Conservation (phyloP, 2,113 vertebrate species). For the Oenanthe melanoleuca region DNA sequence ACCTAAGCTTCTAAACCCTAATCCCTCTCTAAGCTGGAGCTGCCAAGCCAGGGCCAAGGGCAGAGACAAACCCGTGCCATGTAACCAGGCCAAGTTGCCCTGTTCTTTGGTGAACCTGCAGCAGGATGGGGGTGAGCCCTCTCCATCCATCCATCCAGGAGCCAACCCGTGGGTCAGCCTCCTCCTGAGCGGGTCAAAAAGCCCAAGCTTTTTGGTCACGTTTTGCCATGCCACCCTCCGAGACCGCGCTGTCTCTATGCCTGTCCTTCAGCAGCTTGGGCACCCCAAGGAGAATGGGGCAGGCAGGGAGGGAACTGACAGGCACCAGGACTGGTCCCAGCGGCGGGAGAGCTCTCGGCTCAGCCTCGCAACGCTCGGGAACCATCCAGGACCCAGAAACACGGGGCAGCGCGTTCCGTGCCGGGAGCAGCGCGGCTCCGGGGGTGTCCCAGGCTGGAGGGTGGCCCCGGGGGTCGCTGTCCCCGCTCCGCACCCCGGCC, state of each 20-base stretch:
- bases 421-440: rapidly evolving
- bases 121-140: neutral
- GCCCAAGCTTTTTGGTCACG: neutral
- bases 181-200: no score
- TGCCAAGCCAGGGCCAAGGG: constrained; percentile 27
- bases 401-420: rapidly evolving
- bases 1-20: constrained; percentile 53
- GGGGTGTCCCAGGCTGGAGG: rapidly evolving
- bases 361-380: rapidly evolving
- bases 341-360: neutral
- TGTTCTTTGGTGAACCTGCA: rapidly evolving
- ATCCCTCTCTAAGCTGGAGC: constrained; percentile 30
- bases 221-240: rapidly evolving
- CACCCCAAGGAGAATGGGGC: rapidly evolving
- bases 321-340: neutral
- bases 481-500: neutral
- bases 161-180: rapidly evolving
- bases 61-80: neutral
- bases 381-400: rapidly evolving
- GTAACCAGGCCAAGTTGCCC: neutral
- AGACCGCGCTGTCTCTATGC: rapidly evolving
- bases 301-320: neutral
- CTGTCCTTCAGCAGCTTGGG: neutral
- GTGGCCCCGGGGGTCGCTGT: neutral
- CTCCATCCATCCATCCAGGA: neutral